Evolutionary conservation across 2,888 invertebrate species (phyloP).

Genomic region (Dryobota labecula): DNA sequence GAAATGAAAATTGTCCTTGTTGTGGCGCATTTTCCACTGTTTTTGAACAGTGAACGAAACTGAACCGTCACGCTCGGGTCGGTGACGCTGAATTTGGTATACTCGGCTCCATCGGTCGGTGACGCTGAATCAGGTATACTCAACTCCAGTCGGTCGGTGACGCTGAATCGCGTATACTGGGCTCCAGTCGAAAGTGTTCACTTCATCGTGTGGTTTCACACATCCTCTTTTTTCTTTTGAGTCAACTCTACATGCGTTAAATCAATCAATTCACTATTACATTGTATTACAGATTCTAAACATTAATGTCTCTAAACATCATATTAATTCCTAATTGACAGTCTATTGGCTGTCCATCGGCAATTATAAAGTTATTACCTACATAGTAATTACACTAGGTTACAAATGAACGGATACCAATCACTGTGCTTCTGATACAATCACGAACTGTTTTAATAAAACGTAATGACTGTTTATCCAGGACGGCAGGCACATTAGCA

Average conservation of each 20-base stretch:
- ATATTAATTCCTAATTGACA: constrained; percentile 23
- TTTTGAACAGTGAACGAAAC: too few relatives aligned
- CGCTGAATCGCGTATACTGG: background rate
- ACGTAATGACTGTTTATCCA: constrained; percentile 34
- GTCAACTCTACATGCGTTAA: background rate
- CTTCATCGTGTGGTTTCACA: too few relatives aligned
- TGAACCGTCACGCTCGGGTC: too few relatives aligned
- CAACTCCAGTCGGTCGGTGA: too few relatives aligned
- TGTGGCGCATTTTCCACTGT: background rate
- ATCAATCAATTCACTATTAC: background rate
- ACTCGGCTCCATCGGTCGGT: too few relatives aligned
- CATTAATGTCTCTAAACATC: constrained; percentile 13
- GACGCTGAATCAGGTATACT: too few relatives aligned
- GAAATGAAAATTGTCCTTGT: background rate
- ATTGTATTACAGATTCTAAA: constrained; percentile 2
- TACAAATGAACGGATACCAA: constrained; percentile 25
- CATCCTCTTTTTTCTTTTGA: background rate
- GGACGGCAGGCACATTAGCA: constrained; percentile 43
- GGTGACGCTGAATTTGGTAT: too few relatives aligned
- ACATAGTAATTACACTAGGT: constrained; percentile 32
- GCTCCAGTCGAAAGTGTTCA: background rate
- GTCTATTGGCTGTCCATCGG: background rate
- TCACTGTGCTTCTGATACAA: constrained; percentile 39
- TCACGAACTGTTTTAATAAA: constrained; percentile 48
- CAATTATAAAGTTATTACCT: constrained; percentile 25